phyloP scores from a whole-genome alignment of 2,113 vertebrate genomes.

The Aegotheles bennettii region DNA sequence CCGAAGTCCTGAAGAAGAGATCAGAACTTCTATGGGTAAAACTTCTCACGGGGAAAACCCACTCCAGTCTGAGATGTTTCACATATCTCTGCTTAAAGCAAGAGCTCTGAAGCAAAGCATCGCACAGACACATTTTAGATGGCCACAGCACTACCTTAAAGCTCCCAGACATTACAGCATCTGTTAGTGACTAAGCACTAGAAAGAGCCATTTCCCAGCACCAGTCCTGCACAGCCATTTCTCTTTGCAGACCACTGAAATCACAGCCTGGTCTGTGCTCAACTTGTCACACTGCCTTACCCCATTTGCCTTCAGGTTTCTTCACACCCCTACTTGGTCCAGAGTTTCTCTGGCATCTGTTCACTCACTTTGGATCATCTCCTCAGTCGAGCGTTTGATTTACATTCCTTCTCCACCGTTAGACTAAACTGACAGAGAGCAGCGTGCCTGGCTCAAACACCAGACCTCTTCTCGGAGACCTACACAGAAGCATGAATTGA shows the following conservation, averaged over 20 bases:
- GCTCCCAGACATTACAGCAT: neutral
- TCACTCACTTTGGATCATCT: neutral
- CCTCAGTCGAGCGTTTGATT: neutral
- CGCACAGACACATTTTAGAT: rapidly evolving
- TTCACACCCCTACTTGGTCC: neutral
- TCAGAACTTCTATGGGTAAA: neutral
- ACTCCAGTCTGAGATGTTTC: neutral
- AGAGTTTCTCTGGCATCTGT: neutral
- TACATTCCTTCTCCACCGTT: neutral
- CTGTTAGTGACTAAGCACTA: neutral
- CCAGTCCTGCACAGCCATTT: neutral
- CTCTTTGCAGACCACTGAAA: neutral
- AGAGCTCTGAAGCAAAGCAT: neutral
- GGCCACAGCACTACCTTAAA: neutral
- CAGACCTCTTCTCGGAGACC: neutral
- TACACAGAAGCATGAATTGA: rapidly evolving
- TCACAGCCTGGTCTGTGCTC: neutral
- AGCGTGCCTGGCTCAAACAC: neutral
- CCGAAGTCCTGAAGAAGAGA: neutral
- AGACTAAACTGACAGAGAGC: neutral
- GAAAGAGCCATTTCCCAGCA: neutral
- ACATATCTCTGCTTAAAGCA: neutral
- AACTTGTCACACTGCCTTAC: neutral
- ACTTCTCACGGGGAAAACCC: neutral
- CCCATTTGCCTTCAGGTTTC: neutral